Evolutionary conservation across 2,113 vertebrate species (phyloP).

Genomic region (Lamprologus sp.): DNA sequence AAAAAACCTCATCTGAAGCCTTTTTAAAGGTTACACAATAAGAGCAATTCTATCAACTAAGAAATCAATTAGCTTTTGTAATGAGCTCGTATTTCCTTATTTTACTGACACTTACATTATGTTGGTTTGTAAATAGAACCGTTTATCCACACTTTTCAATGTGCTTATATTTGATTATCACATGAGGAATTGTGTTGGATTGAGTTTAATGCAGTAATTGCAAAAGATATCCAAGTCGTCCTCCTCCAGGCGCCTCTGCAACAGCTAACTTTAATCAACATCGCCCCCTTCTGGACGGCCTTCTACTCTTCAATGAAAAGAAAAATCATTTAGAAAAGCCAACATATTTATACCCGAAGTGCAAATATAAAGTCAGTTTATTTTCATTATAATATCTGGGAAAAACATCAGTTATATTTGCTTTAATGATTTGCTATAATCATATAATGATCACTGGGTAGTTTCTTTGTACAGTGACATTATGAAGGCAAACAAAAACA

Average conservation of each 20-base stretch:
- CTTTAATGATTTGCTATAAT: background rate
- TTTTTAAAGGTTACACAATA: background rate
- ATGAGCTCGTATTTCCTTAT: background rate
- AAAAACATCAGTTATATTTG: background rate
- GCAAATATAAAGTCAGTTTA: background rate
- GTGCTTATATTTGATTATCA: background rate
- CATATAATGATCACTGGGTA: background rate
- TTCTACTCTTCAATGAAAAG: background rate
- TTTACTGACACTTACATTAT: background rate
- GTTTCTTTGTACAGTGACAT: background rate
- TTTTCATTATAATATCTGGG: background rate
- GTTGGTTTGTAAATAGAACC: background rate
- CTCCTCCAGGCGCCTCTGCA: background rate
- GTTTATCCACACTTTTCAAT: background rate
- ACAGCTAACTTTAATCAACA: background rate
- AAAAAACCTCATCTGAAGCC: rapidly evolving
- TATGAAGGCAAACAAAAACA: background rate
- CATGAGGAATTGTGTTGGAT: background rate
- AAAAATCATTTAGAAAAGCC: background rate
- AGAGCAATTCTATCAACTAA: background rate
- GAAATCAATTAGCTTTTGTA: background rate
- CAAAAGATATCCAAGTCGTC: background rate
- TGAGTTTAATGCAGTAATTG: background rate
- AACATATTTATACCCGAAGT: background rate
- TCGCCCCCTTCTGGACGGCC: slow-evolving; percentile 22